phyloP scores from a whole-genome alignment of 2,797 vertebrate species.

The Rachycentron canadum region DNA sequence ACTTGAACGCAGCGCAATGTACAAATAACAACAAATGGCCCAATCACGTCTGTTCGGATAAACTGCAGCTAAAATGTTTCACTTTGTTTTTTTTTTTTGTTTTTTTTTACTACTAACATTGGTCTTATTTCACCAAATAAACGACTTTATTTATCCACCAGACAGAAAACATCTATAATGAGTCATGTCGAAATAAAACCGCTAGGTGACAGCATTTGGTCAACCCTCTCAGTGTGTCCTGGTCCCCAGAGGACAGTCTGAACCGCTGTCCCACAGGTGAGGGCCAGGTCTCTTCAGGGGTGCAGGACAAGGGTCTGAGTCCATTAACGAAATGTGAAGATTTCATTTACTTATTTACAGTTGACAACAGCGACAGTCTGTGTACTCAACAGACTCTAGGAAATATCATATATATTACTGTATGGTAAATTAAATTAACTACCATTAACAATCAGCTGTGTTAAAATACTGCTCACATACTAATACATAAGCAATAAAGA shows the following conservation, averaged over 20 bases:
- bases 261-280: not conserved
- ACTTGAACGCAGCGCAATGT: not conserved
- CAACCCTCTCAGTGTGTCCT: not conserved
- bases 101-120: not conserved
- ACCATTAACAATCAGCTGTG: too few species aligned
- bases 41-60: not conserved
- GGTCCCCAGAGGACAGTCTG: not conserved
- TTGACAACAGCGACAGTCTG: not conserved
- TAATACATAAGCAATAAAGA: not conserved
- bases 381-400: not conserved
- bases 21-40: not conserved
- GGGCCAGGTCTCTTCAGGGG: not conserved
- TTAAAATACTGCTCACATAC: not conserved
- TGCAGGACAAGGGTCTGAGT: not conserved
- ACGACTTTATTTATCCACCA: not conserved
- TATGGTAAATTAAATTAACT: too few species aligned
- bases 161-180: conserved; percentile 7
- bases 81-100: too few species aligned
- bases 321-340: not conserved
- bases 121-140: not conserved
- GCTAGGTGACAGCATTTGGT: conserved; percentile 47
- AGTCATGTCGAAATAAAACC: conserved; percentile 17
- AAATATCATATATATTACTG: too few species aligned
- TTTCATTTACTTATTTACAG: not conserved
- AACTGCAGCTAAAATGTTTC: not conserved